A percentile compares a stretch with the other conserved stretches of the same genome.
phyloP scores from a whole-genome alignment of 2,888 invertebrate genomes.

The Calliphora vomitoria region DNA sequence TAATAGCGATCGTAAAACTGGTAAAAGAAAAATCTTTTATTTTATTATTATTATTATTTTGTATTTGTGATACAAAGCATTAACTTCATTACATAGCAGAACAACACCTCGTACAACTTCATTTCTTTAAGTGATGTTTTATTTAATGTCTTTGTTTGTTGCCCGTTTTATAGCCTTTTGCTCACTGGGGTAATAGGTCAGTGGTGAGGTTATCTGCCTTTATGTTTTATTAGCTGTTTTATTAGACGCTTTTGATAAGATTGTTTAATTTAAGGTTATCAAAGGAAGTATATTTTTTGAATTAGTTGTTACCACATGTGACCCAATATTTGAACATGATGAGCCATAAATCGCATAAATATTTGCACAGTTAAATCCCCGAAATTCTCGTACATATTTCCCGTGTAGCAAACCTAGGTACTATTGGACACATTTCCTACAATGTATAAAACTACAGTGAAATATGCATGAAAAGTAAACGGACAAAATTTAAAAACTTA shows the following conservation, averaged over 20 bases:
- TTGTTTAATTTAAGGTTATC: not conserved
- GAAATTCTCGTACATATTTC: too few relatives aligned
- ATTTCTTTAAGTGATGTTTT: constrained; percentile 29
- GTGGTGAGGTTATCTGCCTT: not conserved
- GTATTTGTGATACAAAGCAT: constrained; percentile 18
- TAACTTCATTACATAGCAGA: constrained; percentile 49
- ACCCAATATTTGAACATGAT: too few relatives aligned
- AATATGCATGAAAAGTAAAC: too few relatives aligned
- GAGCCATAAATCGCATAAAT: too few relatives aligned
- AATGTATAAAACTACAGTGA: too few relatives aligned
- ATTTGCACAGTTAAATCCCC: too few relatives aligned
- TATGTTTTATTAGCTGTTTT: not conserved
- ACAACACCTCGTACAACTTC: constrained; percentile 37
- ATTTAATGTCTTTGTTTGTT: constrained; percentile 2
- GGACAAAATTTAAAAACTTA: too few relatives aligned
- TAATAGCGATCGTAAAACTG: constrained; percentile 54
- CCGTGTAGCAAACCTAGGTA: too few relatives aligned
- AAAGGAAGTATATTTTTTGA: too few relatives aligned
- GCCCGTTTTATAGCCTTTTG: not conserved
- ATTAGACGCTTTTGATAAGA: not conserved
- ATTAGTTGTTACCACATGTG: too few relatives aligned
- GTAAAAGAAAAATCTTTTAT: constrained; percentile 8
- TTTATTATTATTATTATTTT: constrained; percentile 40
- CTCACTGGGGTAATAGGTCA: not conserved
- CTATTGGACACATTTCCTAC: too few relatives aligned